Evolutionary conservation across 2,888 invertebrate genomes (phyloP).

Genomic region (Hirtodrosophila cameraria): DNA sequence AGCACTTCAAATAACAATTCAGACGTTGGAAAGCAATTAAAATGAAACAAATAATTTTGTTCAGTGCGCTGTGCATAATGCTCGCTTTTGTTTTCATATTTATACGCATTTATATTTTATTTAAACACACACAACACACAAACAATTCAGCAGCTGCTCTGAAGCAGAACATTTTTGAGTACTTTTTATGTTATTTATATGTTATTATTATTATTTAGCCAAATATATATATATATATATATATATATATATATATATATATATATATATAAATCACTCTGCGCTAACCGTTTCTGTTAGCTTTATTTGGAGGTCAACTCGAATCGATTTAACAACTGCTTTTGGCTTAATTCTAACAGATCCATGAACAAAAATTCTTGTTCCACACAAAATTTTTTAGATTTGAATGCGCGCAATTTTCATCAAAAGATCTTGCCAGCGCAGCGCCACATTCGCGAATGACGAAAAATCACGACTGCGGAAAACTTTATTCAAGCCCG

Average conservation of each 20-base stretch:
- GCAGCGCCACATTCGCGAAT: constrained; percentile 75
- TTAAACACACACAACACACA: constrained; percentile 48
- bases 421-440: constrained; percentile 60
- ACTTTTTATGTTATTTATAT: constrained; percentile 41
- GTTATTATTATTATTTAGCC: constrained; percentile 36
- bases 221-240: constrained; percentile 25
- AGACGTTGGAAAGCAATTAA: constrained; percentile 1
- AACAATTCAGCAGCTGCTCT: constrained; percentile 49
- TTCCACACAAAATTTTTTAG: background rate
- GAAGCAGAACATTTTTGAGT: constrained; percentile 59
- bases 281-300: constrained; percentile 20
- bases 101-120: constrained; percentile 71
- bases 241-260: no score
- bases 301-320: constrained; percentile 41
- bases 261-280: constrained; percentile 26
- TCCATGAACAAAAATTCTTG: constrained; percentile 13
- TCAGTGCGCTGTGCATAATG: constrained; percentile 36
- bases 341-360: constrained; percentile 5
- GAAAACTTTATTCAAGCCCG: constrained; percentile 72
- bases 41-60: constrained; percentile 19
- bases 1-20: constrained; percentile 1
- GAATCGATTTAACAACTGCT: constrained; percentile 26
- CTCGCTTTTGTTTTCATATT: constrained; percentile 59
- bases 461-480: constrained; percentile 80
- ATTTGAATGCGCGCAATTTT: constrained; percentile 23